Conservation (phyloP, 2,113 vertebrate species). For the Promerops cafer region DNA sequence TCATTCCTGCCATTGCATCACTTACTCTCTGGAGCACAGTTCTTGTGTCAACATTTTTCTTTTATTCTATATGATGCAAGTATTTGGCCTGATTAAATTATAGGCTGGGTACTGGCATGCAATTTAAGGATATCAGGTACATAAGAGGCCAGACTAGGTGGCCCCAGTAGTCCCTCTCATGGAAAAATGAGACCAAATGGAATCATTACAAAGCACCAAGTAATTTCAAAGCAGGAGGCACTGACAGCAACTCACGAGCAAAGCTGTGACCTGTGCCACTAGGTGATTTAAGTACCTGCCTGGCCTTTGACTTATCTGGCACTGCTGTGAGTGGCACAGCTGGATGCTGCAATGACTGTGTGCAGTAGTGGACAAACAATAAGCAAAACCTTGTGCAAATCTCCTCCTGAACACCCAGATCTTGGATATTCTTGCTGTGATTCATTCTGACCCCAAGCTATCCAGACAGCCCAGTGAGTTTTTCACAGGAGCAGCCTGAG, state of each 20-base stretch:
- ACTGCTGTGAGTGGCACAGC: not conserved
- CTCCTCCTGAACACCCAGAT: not conserved
- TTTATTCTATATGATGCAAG: not conserved
- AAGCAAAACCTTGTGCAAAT: not conserved
- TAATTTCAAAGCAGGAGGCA: not conserved
- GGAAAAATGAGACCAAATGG: not conserved
- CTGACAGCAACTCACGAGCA: not conserved
- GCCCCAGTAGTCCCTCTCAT: not conserved
- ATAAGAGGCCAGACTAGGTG: not conserved
- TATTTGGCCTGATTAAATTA: not conserved
- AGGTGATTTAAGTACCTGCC: fast-evolving
- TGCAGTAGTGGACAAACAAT: not conserved
- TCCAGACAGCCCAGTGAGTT: not conserved
- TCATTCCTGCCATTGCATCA: not conserved
- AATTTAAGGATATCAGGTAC: not conserved
- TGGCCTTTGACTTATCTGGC: not conserved
- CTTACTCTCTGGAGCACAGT: not conserved
- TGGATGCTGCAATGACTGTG: not conserved
- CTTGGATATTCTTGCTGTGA: not conserved
- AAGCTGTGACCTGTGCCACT: not conserved
- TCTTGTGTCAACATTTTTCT: not conserved
- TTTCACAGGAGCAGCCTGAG: not conserved
- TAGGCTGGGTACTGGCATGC: not conserved
- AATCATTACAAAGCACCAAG: not conserved
- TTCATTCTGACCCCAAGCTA: not conserved